A percentile compares a stretch with the other conserved stretches of the same genome.
phyloP scores from a whole-genome alignment of 2,113 vertebrate genomes.

The Serinus canaria region DNA sequence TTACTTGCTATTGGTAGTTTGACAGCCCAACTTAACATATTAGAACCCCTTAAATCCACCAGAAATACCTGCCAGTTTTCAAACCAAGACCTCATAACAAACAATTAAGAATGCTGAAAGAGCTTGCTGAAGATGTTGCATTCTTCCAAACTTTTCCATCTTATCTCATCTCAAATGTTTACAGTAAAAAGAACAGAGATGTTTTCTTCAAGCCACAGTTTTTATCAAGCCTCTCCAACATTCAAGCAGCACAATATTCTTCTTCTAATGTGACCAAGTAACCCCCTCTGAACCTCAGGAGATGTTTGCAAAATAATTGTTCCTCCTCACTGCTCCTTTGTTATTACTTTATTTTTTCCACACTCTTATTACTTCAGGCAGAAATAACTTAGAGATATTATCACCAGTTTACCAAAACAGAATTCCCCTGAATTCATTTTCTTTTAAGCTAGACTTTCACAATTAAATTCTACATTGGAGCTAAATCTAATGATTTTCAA shows the following conservation, averaged over 20 bases:
- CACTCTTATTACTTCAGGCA: not conserved
- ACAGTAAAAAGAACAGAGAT: not conserved
- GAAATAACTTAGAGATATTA: not conserved
- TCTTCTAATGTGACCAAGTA: rapidly evolving
- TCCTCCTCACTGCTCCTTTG: not conserved
- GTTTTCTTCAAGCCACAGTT: not conserved
- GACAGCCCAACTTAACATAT: not conserved
- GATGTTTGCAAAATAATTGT: not conserved
- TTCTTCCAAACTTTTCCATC: not conserved
- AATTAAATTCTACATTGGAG: not conserved
- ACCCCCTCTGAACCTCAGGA: not conserved
- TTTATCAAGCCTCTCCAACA: not conserved
- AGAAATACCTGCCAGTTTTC: not conserved
- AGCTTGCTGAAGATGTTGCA: not conserved
- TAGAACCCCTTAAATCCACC: not conserved
- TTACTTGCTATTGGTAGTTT: not conserved
- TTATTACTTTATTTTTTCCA: not conserved
- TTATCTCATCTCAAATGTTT: conserved; percentile 22
- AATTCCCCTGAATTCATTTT: not conserved
- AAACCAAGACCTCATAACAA: not conserved
- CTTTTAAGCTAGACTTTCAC: not conserved
- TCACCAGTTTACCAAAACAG: not conserved
- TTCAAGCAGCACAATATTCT: not conserved
- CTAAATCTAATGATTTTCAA: not conserved
- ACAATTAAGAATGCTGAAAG: not conserved